Evolutionary conservation across 2,888 invertebrate genomes (phyloP), one percentile per base, ranked within the genome.

Genomic region (Pyrrhia umbra): DNA sequence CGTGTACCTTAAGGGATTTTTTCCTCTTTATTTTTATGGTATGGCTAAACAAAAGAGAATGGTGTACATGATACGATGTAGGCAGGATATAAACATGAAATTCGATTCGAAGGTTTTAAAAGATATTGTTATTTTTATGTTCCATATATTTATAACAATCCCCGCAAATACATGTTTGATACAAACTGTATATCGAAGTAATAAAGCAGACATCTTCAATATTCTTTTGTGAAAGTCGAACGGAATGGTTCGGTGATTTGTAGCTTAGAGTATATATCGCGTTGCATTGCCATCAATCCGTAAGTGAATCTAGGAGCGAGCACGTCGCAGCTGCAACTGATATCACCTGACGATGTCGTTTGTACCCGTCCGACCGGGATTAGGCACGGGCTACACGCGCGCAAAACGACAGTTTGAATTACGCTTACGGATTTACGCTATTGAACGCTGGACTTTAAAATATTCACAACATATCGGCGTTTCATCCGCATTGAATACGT

Each of bases 271-370:
- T 84, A 78, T 81, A 83, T 88, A 90, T 91, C 86, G 85, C 83
- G 87, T 85, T 86, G 89, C 90, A 87, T 80, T 85, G 87, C 87
- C 85, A 92, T 92, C 92, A 91, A 91, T 91, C 88, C 81, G 85
- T 90, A 89, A 91, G 91, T 89, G 90, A 91, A 89, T 90, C 88
- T 85, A 85, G 84, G 73, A 80, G 78, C 77, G 71, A 80, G 85
- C 85, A 85, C 86, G 87, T 84, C 85, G 86, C 90, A 88, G 87
- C 87, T 89, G 90, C 88, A 89, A 86, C 88, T 87, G 90, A 91
- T 90, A 89, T 88, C 88, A 90, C 89, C 92, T 91, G 90, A 87
- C 89, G 88, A 87, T 85, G 88, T 90, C 90, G 88, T 92, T 92
- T 91, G 90, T 92, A 87, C 81, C 82, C 89, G 89, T 91, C 91